Evolutionary conservation across 2,113 vertebrate genomes (phyloP).

Genomic region (Bungarus multicinctus): DNA sequence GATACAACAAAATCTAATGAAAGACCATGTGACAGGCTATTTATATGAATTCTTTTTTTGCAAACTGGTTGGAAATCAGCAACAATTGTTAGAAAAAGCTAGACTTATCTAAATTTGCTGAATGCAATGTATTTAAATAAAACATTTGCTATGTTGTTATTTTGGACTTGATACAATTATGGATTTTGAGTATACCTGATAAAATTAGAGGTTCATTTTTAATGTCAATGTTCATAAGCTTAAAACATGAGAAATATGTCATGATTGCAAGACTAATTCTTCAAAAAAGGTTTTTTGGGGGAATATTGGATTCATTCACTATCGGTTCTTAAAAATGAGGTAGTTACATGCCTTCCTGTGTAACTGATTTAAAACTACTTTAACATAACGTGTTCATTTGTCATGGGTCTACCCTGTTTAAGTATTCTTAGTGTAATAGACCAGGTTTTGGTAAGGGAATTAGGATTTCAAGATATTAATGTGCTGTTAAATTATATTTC

Average conservation of each 20-base stretch:
- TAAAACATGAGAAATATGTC: background rate
- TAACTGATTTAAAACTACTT: background rate
- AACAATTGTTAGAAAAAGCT: background rate
- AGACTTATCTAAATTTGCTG: background rate
- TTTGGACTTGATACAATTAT: background rate
- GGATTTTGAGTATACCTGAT: background rate
- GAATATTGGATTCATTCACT: background rate
- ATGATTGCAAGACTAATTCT: background rate
- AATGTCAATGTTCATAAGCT: background rate
- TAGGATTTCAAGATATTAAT: background rate
- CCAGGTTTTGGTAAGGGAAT: background rate
- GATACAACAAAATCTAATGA: background rate
- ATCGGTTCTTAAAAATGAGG: background rate
- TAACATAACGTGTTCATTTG: background rate
- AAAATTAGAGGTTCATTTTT: background rate
- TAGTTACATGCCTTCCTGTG: background rate
- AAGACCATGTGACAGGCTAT: background rate
- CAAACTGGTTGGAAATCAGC: background rate
- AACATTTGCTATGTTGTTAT: background rate
- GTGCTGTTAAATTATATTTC: background rate
- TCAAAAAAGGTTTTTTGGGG: background rate
- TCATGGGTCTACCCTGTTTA: background rate
- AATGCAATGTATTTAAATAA: background rate
- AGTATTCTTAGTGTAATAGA: background rate
- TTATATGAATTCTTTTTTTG: background rate